Conservation (phyloP, 2,888 invertebrate genomes). For the Eristalinus aeneus region DNA sequence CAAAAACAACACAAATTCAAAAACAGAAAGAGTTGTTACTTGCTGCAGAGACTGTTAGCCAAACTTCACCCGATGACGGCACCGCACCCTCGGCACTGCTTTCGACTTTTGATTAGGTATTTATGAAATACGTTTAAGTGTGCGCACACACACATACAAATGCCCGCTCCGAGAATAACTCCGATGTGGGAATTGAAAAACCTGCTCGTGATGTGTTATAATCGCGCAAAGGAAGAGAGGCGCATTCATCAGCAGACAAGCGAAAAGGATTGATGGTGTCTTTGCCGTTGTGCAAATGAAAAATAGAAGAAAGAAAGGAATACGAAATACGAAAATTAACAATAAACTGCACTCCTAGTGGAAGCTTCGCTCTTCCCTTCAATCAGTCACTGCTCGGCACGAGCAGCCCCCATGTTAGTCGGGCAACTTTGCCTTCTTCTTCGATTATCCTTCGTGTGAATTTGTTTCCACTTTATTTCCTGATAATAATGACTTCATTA, state of each 20-base stretch:
- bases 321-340: slow-evolving; percentile 26
- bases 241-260: slow-evolving; percentile 34
- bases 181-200: slow-evolving; percentile 33
- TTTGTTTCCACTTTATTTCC: slow-evolving; percentile 71
- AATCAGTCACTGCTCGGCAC: neutral
- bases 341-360: slow-evolving; percentile 19
- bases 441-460: slow-evolving; percentile 65
- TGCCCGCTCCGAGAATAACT: neutral
- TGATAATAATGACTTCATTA: slow-evolving; percentile 71
- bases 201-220: slow-evolving; percentile 36
- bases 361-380: neutral
- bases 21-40: neutral
- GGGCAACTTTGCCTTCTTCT: slow-evolving; percentile 34
- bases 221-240: neutral
- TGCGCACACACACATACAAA: neutral
- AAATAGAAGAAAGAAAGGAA: neutral
- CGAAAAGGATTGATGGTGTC: slow-evolving; percentile 34
- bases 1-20: too few relatives aligned
- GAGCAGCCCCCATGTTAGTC: slow-evolving; percentile 4
- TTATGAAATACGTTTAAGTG: slow-evolving; percentile 34
- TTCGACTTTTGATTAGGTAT: slow-evolving; percentile 49
- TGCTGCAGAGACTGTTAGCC: neutral
- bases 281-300: neutral
- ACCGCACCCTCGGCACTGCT: neutral
- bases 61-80: neutral